phyloP scores from a whole-genome alignment of 2,888 invertebrate species.

The Labia minor region DNA sequence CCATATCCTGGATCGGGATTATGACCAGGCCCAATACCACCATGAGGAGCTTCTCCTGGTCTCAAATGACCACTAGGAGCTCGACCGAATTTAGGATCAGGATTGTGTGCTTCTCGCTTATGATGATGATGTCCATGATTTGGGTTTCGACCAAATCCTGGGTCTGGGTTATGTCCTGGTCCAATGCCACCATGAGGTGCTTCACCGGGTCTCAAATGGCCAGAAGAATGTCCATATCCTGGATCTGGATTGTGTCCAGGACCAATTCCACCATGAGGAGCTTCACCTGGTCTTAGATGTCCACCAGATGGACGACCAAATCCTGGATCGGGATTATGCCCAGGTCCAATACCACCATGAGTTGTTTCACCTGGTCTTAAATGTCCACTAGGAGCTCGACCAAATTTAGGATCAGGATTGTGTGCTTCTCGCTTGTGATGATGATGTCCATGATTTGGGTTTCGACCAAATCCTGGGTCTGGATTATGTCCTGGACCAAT shows the following conservation, averaged over 20 bases:
- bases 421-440: neutral
- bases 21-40: neutral
- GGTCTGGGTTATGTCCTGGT: neutral
- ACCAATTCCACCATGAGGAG: neutral
- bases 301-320: neutral
- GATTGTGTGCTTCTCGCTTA: neutral
- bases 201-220: neutral
- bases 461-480: neutral
- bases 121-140: neutral
- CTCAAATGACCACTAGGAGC: neutral
- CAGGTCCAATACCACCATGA: neutral
- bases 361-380: neutral
- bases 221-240: neutral
- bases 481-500: neutral
- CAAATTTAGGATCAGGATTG: neutral
- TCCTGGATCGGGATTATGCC: neutral
- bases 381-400: neutral
- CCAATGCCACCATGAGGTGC: neutral
- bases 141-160: neutral
- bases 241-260: neutral
- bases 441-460: neutral
- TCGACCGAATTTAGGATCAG: neutral
- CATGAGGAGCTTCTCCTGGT: neutral
- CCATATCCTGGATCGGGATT: neutral
- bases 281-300: neutral